Conservation (phyloP, 2,113 vertebrate species). For the Salvelinus sp. region DNA sequence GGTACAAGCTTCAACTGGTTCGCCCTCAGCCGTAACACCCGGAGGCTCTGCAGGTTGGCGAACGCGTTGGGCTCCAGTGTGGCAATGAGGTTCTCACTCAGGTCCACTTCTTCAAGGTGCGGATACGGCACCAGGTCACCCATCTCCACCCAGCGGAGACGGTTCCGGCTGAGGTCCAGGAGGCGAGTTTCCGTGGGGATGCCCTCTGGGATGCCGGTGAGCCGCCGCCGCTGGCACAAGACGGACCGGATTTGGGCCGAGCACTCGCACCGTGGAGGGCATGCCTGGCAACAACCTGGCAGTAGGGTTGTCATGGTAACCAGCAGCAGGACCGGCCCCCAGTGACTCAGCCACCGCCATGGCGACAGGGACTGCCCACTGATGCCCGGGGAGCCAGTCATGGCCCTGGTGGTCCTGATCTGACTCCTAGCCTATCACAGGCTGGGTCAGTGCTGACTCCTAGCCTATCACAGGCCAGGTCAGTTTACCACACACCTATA, state of each 20-base stretch:
- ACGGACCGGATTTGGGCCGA: constrained; percentile 81
- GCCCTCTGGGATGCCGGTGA: constrained; percentile 89
- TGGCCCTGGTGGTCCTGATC: constrained; percentile 68
- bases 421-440: constrained; percentile 73
- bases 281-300: constrained; percentile 66
- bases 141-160: constrained; percentile 88
- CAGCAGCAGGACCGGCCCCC: constrained; percentile 48
- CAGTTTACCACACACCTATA: constrained; percentile 82
- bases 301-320: constrained; percentile 62
- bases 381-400: constrained; percentile 69
- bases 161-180: constrained; percentile 94
- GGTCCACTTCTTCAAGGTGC: constrained; percentile 89
- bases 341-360: constrained; percentile 68
- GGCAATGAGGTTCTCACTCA: constrained; percentile 92
- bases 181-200: constrained; percentile 90
- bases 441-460: constrained; percentile 78
- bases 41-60: constrained; percentile 82
- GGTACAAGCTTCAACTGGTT: constrained; percentile 95
- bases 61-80: constrained; percentile 95
- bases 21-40: constrained; percentile 82
- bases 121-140: constrained; percentile 88
- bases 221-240: constrained; percentile 85
- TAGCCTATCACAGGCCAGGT: constrained; percentile 72
- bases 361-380: constrained; percentile 74
- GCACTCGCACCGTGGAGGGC: constrained; percentile 93